Evolutionary conservation across 2,888 invertebrate genomes (phyloP).

Genomic region (Catocala sponsa): DNA sequence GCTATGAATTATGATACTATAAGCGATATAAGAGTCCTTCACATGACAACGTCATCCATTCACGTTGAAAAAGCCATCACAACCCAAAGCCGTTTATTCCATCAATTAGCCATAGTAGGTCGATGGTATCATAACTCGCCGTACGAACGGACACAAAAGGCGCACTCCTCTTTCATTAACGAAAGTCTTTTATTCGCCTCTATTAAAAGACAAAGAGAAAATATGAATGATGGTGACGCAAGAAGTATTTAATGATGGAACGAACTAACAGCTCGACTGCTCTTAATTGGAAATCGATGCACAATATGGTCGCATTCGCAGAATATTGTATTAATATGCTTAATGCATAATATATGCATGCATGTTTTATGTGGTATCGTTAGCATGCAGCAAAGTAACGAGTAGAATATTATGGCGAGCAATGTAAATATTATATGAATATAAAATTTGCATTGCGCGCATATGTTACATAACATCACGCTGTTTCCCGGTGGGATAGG

Average conservation of each 20-base stretch:
- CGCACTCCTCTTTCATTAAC: slow-evolving; percentile 52
- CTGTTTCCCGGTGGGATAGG: too few relatives aligned
- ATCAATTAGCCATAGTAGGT: slow-evolving; percentile 4
- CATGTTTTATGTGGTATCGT: neutral
- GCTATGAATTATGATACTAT: too few relatives aligned
- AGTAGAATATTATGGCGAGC: too few relatives aligned
- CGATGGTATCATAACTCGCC: neutral
- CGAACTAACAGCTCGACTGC: slow-evolving; percentile 11
- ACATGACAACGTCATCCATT: too few relatives aligned
- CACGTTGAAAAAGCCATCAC: neutral
- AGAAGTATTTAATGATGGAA: slow-evolving; percentile 35
- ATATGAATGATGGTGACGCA: slow-evolving; percentile 52
- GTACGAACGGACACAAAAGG: slow-evolving; percentile 50
- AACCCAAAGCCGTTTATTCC: neutral
- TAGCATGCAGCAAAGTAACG: too few relatives aligned
- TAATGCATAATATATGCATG: neutral
- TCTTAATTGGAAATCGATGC: slow-evolving; percentile 74
- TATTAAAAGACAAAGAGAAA: slow-evolving; percentile 61
- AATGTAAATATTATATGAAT: too few relatives aligned
- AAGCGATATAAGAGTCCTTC: too few relatives aligned
- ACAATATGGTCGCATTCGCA: slow-evolving; percentile 59
- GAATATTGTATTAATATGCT: slow-evolving; percentile 10
- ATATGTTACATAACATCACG: too few relatives aligned
- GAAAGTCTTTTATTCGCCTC: slow-evolving; percentile 59
- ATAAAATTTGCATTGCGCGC: too few relatives aligned